Evolutionary conservation across 2,888 invertebrate genomes (phyloP).

Genomic region (Pinctada fucata): DNA sequence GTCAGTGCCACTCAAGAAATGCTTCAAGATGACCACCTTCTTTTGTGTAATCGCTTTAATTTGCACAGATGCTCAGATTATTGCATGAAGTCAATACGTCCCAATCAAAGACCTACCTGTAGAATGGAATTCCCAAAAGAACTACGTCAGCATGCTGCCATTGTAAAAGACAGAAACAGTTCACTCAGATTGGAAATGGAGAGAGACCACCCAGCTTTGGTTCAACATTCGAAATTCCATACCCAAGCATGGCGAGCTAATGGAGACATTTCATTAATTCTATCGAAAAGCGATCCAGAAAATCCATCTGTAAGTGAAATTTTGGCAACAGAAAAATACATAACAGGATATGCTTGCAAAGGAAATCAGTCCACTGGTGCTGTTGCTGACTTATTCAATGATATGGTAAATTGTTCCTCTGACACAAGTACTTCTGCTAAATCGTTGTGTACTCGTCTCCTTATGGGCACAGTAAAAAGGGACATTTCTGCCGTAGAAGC

Average conservation of each 20-base stretch:
- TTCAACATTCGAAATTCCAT: constrained; percentile 47
- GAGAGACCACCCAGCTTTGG: constrained; percentile 47
- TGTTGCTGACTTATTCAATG: constrained; percentile 43
- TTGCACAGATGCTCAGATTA: constrained; percentile 45
- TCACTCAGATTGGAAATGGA: constrained; percentile 46
- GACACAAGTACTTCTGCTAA: constrained; percentile 10
- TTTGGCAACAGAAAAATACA: constrained; percentile 43
- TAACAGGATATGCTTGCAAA: constrained; percentile 48
- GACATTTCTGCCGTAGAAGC: constrained; percentile 52
- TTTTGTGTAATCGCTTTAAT: constrained; percentile 36
- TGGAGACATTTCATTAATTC: constrained; percentile 49
- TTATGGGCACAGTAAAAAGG: constrained; percentile 49
- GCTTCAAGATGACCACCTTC: constrained; percentile 37
- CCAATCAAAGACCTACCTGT: background rate
- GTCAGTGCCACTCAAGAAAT: constrained; percentile 34
- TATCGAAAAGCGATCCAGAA: constrained; percentile 43
- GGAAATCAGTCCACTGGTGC: constrained; percentile 51
- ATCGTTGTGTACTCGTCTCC: constrained; percentile 41
- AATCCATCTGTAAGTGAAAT: constrained; percentile 52
- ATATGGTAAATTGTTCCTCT: constrained; percentile 18
- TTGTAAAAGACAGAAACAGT: constrained; percentile 46
- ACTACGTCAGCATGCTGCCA: constrained; percentile 28
- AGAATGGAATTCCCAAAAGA: constrained; percentile 24
- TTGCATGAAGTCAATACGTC: constrained; percentile 18
- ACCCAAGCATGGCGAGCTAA: constrained; percentile 54